Evolutionary conservation across 2,113 vertebrate genomes (phyloP).

Genomic region (Indicator maculatus): DNA sequence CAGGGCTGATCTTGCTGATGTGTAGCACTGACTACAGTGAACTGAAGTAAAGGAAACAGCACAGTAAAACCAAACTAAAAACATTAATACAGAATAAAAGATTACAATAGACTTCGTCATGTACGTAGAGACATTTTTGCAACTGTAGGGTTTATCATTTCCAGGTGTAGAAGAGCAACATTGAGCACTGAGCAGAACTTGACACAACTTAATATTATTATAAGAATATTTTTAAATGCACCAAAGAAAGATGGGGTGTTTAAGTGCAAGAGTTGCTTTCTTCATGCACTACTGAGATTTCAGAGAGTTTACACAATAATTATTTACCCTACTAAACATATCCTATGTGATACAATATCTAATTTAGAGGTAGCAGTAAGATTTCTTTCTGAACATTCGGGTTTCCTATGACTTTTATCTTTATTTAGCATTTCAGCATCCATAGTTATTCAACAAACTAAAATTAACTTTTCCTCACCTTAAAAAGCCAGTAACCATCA

Average conservation of each 20-base stretch:
- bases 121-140: neutral
- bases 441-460: neutral
- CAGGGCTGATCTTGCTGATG: neutral
- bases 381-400: neutral
- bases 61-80: neutral
- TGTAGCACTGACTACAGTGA: neutral
- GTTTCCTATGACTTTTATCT: neutral
- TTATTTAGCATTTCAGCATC: neutral
- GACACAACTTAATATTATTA: neutral
- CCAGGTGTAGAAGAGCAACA: neutral
- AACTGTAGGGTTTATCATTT: neutral
- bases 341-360: neutral
- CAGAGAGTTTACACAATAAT: neutral
- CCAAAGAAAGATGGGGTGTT: neutral
- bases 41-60: neutral
- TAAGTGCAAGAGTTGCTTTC: neutral
- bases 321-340: neutral
- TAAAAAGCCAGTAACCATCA: neutral
- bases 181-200: neutral
- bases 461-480: neutral
- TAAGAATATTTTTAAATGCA: neutral
- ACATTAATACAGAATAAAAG: neutral
- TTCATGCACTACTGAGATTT: neutral
- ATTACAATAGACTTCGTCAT: neutral
- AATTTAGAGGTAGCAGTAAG: neutral